These are phyloP conservation scores for Diadegma fenestrale DNA, from an alignment of 2,888 invertebrate species.

Conservation along the genomic window DNA sequence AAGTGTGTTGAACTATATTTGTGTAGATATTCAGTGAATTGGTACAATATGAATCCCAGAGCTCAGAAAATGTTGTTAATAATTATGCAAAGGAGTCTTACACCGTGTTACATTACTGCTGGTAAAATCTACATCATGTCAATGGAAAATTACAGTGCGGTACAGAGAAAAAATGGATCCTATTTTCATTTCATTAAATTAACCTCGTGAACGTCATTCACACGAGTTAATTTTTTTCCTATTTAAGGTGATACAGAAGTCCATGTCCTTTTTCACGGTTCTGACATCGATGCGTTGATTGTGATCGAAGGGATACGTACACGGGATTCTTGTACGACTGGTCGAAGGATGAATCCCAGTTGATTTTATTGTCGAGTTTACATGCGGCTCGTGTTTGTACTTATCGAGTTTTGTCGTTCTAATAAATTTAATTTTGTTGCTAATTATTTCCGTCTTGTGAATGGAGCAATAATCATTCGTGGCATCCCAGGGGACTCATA, in stretches of 20 bases:
- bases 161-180: conserved; percentile 18
- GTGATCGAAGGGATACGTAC: neutral
- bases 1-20: neutral
- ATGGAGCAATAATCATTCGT: too few relatives aligned
- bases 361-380: neutral
- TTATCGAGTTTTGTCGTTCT: neutral
- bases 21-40: conserved; percentile 45
- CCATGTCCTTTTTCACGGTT: conserved; percentile 60
- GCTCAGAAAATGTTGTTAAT: conserved; percentile 54
- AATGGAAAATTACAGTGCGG: conserved; percentile 62
- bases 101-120: conserved; percentile 63
- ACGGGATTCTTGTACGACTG: neutral
- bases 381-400: neutral
- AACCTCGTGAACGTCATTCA: neutral
- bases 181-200: neutral
- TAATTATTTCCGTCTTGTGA: neutral
- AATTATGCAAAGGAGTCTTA: conserved; percentile 57
- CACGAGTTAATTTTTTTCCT: neutral
- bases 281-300: conserved; percentile 29
- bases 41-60: conserved; percentile 48
- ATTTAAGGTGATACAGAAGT: conserved; percentile 48
- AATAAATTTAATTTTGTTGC: neutral
- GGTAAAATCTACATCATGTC: conserved; percentile 63
- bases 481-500: too few relatives aligned
- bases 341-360: neutral